phyloP scores from a whole-genome alignment of 1,140 invertebrate genomes.

The Zaprionus ornatus region DNA sequence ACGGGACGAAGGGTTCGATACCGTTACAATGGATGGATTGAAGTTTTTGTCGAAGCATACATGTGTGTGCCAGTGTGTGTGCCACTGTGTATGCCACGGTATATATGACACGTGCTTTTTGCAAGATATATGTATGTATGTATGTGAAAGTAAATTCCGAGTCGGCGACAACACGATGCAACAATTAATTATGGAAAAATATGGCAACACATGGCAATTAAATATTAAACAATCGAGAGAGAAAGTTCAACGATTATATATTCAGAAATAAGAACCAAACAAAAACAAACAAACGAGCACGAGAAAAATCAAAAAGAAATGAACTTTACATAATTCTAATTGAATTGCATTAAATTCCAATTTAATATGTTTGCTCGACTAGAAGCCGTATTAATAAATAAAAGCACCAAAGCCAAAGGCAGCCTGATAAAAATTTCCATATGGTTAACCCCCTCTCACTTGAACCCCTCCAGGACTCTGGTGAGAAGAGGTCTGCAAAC shows the following conservation, averaged over 20 bases:
- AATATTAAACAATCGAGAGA: neutral
- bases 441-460: neutral
- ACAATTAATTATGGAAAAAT: constrained; percentile 2
- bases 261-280: neutral
- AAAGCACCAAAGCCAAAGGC: neutral
- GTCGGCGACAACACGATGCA: neutral
- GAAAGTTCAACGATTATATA: neutral
- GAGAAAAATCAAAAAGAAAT: neutral
- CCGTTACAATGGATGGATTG: neutral
- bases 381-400: constrained; percentile 6
- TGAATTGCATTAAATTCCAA: neutral
- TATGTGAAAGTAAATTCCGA: neutral
- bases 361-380: neutral
- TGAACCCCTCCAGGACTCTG: no score
- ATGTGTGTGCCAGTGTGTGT: neutral
- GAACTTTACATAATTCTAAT: neutral
- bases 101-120: neutral
- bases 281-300: neutral
- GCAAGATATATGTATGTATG: neutral
- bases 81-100: no score
- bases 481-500: neutral
- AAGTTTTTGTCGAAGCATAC: neutral
- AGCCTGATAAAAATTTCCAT: neutral
- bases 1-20: neutral
- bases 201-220: neutral